Base-by-base conservation (phyloP, 2,113 vertebrate species). In the Corythoichthys intestinalis region DNA sequence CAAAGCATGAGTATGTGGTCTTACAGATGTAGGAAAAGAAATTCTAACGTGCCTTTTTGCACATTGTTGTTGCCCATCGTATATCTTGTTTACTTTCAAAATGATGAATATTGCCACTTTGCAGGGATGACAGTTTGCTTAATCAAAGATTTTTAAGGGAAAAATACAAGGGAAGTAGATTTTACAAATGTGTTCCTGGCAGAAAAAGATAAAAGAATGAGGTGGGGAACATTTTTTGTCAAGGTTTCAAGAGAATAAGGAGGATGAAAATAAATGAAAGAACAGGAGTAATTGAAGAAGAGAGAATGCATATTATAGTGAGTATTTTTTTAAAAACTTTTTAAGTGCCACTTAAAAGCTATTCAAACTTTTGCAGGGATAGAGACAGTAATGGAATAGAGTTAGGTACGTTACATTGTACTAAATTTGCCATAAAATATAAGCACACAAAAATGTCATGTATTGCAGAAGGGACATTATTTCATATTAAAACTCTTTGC, bases 1-100 rank as follows among this genome's bases (percentile, higher is more conserved):
- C 71, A 63, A 41, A 64, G 20, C 59, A 68, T 71, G 58, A 44
- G 69, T 56, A 38, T 61, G 47, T 6, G 54, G 70, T 52, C 34
- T 66, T 49, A 37, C 3, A n/a, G 48, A 65, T 65, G 34, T 17
- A 34, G 35, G 15, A 13, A 35, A 37, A 57, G 53, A 44, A 7
- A 44, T 44, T 44, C 41, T 44, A 53, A 53, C 50, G 0, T 53
- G 17, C 15, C 6, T 53, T 53, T n/a, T 50, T 50, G 13, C 14
- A 14, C 10, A 48, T 2, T 50, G 48, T 50, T 50, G 48, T 50
- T 15, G 14, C 1, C 48, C 13, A 13, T 50, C 46, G 48, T 49
- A 15, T 49, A 49, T 49, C 14, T 14, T 49, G 13, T 49, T 49
- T 14, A 2, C 3, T 49, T 47, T 47, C 2, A 47, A 7, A 10